Evolutionary conservation across 2,113 vertebrate species (phyloP).

Genomic region (Dipodomys merriami): DNA sequence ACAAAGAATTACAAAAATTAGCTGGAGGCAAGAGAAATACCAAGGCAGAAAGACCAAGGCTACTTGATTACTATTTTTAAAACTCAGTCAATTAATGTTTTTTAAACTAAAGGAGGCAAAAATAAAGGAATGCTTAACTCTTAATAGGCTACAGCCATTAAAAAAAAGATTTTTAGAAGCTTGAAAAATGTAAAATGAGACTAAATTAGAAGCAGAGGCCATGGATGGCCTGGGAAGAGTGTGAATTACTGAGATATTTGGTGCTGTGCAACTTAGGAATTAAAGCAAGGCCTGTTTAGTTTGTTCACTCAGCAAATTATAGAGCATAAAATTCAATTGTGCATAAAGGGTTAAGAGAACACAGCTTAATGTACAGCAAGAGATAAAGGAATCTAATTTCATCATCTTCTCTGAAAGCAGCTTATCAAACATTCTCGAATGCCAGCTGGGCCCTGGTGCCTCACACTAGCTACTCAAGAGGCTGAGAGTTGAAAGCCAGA

Average conservation of each 20-base stretch:
- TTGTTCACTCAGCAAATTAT: conserved; percentile 35
- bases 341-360: background rate
- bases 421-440: conserved; percentile 19
- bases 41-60: background rate
- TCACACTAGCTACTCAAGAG: no score
- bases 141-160: conserved; percentile 2
- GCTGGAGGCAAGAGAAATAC: conserved; percentile 28
- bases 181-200: conserved; percentile 32
- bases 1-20: conserved; percentile 50
- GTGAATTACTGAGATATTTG: background rate
- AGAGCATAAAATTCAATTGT: conserved; percentile 19
- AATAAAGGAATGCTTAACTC: conserved; percentile 34
- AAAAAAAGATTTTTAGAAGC: conserved; percentile 1
- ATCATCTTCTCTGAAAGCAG: background rate
- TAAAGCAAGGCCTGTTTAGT: conserved; percentile 42
- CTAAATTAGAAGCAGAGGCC: conserved; percentile 32
- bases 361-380: background rate
- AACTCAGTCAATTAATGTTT: background rate
- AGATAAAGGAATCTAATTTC: background rate
- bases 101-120: conserved; percentile 19
- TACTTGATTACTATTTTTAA: conserved; percentile 48
- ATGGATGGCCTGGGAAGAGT: background rate
- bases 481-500: no score
- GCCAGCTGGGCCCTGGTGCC: background rate
- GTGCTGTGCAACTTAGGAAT: background rate